Evolutionary conservation across 2,797 vertebrate genomes (phyloP).

Genomic region (Phylloscopus collybita): DNA sequence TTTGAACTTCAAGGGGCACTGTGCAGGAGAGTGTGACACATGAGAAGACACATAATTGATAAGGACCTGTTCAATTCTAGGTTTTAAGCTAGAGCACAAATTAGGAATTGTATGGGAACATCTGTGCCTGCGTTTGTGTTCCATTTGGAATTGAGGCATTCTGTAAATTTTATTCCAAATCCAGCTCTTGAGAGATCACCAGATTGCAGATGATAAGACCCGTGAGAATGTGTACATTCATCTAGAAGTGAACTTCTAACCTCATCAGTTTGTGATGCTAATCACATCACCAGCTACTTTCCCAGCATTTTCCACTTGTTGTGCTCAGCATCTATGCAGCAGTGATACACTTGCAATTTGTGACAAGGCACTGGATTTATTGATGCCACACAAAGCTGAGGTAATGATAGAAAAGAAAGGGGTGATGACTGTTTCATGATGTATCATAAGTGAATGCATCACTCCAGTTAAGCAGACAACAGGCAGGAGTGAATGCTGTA

Average conservation of each 20-base stretch:
- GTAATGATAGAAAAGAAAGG: not conserved
- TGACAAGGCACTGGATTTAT: not conserved
- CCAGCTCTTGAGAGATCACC: conserved; percentile 11
- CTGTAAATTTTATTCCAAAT: conserved; percentile 25
- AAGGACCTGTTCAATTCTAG: conserved; percentile 16
- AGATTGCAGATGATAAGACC: not conserved
- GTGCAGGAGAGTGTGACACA: not conserved
- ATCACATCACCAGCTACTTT: not conserved
- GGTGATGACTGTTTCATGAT: not conserved
- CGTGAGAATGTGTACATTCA: not conserved
- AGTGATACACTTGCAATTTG: not conserved
- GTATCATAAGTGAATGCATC: not conserved
- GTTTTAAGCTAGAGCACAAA: not conserved
- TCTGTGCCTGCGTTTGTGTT: conserved; percentile 21
- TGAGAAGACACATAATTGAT: not conserved
- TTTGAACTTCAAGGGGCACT: not conserved
- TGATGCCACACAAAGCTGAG: not conserved
- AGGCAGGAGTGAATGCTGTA: not conserved
- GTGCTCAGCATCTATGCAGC: not conserved
- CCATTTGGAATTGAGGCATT: not conserved
- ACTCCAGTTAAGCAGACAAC: not conserved
- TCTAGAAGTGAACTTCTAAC: conserved; percentile 20
- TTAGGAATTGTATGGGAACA: conserved; percentile 37
- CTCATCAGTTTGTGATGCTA: conserved; percentile 28
- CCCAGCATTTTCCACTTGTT: conserved; percentile 14